Base-by-base conservation (phyloP, 1,140 invertebrate genomes). In the Drosophila quadrilineata region DNA sequence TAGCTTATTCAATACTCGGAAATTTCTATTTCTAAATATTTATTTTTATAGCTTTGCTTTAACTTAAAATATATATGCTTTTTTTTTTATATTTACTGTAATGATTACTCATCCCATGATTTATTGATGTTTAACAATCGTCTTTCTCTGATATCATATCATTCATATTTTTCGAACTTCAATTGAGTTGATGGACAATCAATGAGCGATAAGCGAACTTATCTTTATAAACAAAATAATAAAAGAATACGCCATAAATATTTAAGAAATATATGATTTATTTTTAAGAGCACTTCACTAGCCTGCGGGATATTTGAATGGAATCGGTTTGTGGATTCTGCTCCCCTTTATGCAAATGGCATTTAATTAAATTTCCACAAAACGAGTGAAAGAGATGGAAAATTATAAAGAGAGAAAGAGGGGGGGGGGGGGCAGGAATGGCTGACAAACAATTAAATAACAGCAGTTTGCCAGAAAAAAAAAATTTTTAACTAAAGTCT, bases 301-400 rank as follows among this genome's bases (percentile, higher is more conserved):
- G n/a, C n/a, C n/a, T n/a, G n/a, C n/a, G n/a, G n/a, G n/a, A n/a
- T n/a, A n/a, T n/a, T n/a, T n/a, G n/a, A n/a, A n/a, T n/a, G n/a
- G n/a, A n/a, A n/a, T n/a, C n/a, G n/a, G n/a, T n/a, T n/a, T n/a
- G 31, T 3, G 26, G 26, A 28, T 1, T 28, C 26, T 28, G n/a
- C 16, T 22, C n/a, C 43, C 26, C 28, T 28, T 63, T 56, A 73
- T 73, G 70, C 71, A 73, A 82, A 84, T 77, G 64, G 33, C 64
- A 69, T 82, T 82, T 82, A 70, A 82, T 84, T 82, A 82, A 82
- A 84, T 73, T 49, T 49, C 31, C 31, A 65, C 38, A 52, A 63
- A 62, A 19, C 29, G 12, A 35, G n/a, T n/a, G n/a, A 56, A 5
- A 2, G 8, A 3, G 28, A 10, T 4, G 8, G 17, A 2, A 6